phyloP scores from a whole-genome alignment of 1,140 invertebrate species.

The Dinoponera quadriceps region DNA sequence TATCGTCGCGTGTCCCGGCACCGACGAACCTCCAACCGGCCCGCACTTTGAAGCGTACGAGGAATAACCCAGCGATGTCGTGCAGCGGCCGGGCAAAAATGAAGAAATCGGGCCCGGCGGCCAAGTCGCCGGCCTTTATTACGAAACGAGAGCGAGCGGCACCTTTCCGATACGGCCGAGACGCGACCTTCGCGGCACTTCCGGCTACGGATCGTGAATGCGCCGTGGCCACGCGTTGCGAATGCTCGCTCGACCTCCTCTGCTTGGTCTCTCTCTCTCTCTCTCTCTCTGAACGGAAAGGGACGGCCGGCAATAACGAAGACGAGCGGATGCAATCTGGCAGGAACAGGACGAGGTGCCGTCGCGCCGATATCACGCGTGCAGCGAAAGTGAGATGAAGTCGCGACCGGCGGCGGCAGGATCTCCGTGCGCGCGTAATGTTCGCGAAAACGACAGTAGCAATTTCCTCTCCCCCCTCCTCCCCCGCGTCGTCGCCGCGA shows the following conservation, averaged over 20 bases:
- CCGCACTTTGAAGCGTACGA: too few species aligned
- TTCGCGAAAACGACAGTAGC: slow-evolving; percentile 60
- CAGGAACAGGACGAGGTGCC: not conserved
- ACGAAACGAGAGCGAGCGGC: not conserved
- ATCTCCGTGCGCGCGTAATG: slow-evolving; percentile 42
- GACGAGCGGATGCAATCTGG: slow-evolving; percentile 25
- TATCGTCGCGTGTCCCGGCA: too few species aligned
- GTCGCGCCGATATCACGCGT: not conserved
- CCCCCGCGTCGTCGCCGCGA: slow-evolving; percentile 19
- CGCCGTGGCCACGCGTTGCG: too few species aligned
- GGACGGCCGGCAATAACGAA: slow-evolving; percentile 25
- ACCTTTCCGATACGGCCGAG: not conserved
- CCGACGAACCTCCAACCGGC: too few species aligned
- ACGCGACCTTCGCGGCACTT: slow-evolving; percentile 25
- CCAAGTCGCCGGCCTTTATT: not conserved
- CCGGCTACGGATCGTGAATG: too few species aligned
- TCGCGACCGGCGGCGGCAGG: not conserved
- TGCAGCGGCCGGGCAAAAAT: not conserved
- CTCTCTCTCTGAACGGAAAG: slow-evolving; percentile 1
- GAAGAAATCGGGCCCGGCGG: too few species aligned
- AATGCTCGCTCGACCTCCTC: too few species aligned
- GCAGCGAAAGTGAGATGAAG: slow-evolving; percentile 46
- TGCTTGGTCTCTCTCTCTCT: too few species aligned
- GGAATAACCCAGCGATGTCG: not conserved
- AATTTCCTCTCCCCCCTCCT: too few species aligned